phyloP scores from a whole-genome alignment of 1,140 invertebrate species.

The Schlechtendalia chinensis region DNA sequence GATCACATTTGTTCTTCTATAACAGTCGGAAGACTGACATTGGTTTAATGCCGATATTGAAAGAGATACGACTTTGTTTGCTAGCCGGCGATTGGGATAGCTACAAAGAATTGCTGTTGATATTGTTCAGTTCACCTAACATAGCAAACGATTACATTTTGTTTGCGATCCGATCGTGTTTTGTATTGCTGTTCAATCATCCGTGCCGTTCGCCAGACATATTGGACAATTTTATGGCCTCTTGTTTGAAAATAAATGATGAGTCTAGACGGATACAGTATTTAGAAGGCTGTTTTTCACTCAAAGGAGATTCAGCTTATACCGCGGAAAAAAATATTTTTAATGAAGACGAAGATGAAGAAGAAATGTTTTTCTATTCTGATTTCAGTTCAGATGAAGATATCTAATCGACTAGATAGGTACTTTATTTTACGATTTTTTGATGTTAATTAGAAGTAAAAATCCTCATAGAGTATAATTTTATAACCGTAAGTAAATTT shows the following conservation, averaged over 20 bases:
- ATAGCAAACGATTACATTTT: not conserved
- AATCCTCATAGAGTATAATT: not conserved
- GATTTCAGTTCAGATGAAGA: constrained; percentile 11
- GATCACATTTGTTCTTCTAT: not conserved
- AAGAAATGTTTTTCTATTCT: constrained; percentile 7
- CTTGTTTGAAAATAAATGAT: constrained; percentile 25
- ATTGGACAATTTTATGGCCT: constrained; percentile 22
- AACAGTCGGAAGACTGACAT: not conserved
- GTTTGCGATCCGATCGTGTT: not conserved
- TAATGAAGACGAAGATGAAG: constrained; percentile 1
- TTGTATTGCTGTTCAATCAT: constrained; percentile 18
- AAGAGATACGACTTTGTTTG: constrained; percentile 5
- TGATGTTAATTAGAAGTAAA: not conserved
- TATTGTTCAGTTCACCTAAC: not conserved
- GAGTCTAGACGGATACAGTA: constrained; percentile 3
- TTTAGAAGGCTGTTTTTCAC: constrained; percentile 25
- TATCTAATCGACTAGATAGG: not conserved
- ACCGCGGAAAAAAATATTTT: not conserved
- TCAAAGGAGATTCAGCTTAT: not conserved
- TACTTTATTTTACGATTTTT: too few relatives aligned
- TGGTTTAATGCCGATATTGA: not conserved
- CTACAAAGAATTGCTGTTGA: constrained; percentile 15
- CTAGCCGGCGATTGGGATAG: constrained; percentile 11
- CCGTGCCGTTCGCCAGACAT: constrained; percentile 15
- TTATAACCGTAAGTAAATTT: too few relatives aligned